A percentile compares a stretch with the other conserved stretches of the same genome.
Evolutionary conservation across 2,797 vertebrate genomes (phyloP).

Genomic region (Pempheris klunzingeri): DNA sequence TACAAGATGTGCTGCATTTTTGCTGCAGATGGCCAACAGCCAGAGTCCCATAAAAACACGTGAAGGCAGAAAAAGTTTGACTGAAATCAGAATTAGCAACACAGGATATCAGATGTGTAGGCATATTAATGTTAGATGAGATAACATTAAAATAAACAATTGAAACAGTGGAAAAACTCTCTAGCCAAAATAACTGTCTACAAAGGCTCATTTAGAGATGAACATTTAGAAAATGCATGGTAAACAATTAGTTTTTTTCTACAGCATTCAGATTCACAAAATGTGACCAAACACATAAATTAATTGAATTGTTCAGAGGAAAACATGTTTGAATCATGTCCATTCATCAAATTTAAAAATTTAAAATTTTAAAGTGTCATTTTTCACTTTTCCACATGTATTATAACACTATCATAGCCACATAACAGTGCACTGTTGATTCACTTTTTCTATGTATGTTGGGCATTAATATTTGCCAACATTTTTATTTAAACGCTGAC

Average conservation of each 20-base stretch:
- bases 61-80: background rate
- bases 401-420: background rate
- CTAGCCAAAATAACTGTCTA: too few relatives aligned
- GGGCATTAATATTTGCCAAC: background rate
- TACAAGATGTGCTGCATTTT: constrained; percentile 10
- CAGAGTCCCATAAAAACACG: background rate
- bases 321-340: background rate
- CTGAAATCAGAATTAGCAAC: background rate
- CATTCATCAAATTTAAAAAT: background rate
- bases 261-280: background rate
- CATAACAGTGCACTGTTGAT: background rate
- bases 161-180: too few relatives aligned
- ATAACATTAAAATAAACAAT: too few relatives aligned
- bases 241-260: too few relatives aligned
- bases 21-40: background rate
- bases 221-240: background rate
- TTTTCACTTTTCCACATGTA: background rate
- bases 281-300: background rate
- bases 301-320: background rate
- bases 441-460: background rate
- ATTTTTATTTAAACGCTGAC: background rate
- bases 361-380: background rate
- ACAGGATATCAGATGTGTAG: too few relatives aligned
- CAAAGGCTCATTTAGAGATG: background rate
- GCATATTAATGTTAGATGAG: too few relatives aligned